A percentile compares a stretch with the other conserved stretches of the same genome.
These are phyloP conservation scores for Sesamia nonagrioides DNA, from an alignment of 1,140 invertebrate species.

Conservation along the genomic window DNA sequence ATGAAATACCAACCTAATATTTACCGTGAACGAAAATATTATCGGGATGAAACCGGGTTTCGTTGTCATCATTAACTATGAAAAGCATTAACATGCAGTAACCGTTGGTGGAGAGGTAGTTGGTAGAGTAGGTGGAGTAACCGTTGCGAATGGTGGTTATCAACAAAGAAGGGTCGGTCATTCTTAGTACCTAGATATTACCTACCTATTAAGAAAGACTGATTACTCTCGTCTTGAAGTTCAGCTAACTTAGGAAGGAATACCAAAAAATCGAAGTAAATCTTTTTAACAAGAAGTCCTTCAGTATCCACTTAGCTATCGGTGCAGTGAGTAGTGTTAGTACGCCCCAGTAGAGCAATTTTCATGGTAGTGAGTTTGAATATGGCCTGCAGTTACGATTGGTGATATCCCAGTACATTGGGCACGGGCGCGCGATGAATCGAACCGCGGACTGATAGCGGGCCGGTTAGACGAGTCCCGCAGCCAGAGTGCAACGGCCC, in stretches of 20 bases:
- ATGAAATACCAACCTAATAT: too few relatives aligned
- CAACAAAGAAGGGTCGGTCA: too few relatives aligned
- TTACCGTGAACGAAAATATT: too few relatives aligned
- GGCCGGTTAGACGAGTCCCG: constrained; percentile 85
- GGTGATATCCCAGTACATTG: constrained; percentile 78
- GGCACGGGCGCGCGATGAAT: constrained; percentile 81
- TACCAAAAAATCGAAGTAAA: not conserved
- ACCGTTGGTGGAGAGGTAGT: too few relatives aligned
- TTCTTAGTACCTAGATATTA: too few relatives aligned
- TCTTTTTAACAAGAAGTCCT: not conserved
- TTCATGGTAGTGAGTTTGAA: constrained; percentile 65
- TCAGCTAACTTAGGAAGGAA: not conserved
- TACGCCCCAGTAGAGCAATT: constrained; percentile 39
- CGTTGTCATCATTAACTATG: too few relatives aligned
- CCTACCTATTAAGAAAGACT: too few relatives aligned
- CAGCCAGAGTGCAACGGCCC: constrained; percentile 81
- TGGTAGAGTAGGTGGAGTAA: too few relatives aligned
- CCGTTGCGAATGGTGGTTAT: too few relatives aligned
- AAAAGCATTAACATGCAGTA: too few relatives aligned
- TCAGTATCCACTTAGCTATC: not conserved
- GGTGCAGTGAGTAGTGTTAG: not conserved
- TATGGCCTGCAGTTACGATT: constrained; percentile 74
- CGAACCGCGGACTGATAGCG: constrained; percentile 82
- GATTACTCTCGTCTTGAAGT: not conserved
- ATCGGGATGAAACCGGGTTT: too few relatives aligned